phyloP scores from a whole-genome alignment of 2,797 vertebrate species.

The Antrozous pallidus region DNA sequence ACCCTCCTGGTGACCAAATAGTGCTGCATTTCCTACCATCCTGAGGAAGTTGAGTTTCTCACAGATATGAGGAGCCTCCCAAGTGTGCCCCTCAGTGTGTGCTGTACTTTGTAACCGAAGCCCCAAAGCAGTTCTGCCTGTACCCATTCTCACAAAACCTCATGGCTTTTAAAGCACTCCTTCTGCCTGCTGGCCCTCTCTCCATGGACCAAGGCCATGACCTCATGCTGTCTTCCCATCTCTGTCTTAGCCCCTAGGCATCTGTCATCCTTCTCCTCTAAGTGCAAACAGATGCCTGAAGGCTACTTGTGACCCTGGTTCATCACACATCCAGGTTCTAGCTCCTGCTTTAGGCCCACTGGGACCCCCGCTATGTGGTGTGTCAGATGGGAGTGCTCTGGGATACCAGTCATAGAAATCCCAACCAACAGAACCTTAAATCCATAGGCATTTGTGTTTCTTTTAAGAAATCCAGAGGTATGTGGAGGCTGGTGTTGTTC shows the following conservation, averaged over 20 bases:
- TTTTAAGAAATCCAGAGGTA: not conserved
- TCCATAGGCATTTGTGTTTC: not conserved
- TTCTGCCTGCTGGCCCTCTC: not conserved
- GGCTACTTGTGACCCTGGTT: not conserved
- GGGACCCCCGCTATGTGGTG: not conserved
- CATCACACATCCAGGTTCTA: not conserved
- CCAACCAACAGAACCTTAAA: not conserved
- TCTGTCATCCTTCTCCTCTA: not conserved
- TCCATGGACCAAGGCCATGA: not conserved
- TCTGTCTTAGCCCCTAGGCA: not conserved
- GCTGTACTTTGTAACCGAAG: not conserved
- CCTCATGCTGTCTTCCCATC: not conserved
- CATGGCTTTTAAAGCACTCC: not conserved
- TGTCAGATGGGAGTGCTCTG: not conserved
- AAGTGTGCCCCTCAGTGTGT: accelerated
- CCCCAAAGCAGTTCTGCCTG: not conserved
- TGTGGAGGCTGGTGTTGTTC: not conserved
- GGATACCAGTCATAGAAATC: not conserved
- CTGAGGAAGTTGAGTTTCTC: not conserved
- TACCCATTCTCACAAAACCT: not conserved
- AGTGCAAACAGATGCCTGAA: not conserved
- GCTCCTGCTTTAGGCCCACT: not conserved
- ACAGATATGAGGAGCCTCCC: not conserved
- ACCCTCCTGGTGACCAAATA: not conserved
- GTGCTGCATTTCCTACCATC: not conserved